A percentile compares a stretch with the other conserved stretches of the same genome.
phyloP scores from a whole-genome alignment of 1,140 invertebrate species.

The Drosophila elegans region DNA sequence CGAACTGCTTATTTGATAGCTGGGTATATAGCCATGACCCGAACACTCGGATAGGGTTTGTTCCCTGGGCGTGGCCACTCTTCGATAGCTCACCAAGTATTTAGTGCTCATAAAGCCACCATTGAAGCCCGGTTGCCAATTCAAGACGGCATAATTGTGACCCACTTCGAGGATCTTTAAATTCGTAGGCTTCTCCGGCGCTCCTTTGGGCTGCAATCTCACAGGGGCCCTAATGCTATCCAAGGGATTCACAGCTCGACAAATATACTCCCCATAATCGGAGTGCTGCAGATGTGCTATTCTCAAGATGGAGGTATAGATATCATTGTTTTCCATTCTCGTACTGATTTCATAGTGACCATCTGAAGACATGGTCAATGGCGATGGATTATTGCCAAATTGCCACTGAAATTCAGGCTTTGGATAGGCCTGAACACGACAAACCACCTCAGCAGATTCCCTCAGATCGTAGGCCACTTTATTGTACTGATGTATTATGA shows the following conservation, averaged over 20 bases:
- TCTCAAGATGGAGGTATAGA: conserved; percentile 92
- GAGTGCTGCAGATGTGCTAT: conserved; percentile 91
- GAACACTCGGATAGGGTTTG: conserved; percentile 87
- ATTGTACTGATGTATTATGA: conserved; percentile 92
- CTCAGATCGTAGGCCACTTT: conserved; percentile 94
- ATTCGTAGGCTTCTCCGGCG: conserved; percentile 91
- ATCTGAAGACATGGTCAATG: conserved; percentile 90
- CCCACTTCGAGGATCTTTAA: conserved; percentile 89
- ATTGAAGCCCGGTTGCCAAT: conserved; percentile 95
- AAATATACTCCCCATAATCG: conserved; percentile 96
- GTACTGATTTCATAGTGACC: conserved; percentile 94
- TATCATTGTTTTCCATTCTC: conserved; percentile 92
- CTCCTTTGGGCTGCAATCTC: conserved; percentile 91
- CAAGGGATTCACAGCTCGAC: conserved; percentile 91
- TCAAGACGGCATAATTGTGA: conserved; percentile 90
- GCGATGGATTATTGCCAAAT: conserved; percentile 89
- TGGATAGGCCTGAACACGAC: conserved; percentile 95
- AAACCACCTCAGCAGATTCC: conserved; percentile 93
- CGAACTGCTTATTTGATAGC: conserved; percentile 53
- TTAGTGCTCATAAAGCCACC: conserved; percentile 93
- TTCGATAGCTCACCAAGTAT: conserved; percentile 91
- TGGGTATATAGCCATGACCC: conserved; percentile 76
- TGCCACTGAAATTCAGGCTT: conserved; percentile 97
- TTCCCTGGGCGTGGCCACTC: conserved; percentile 86
- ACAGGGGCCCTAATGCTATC: conserved; percentile 92